Conservation (phyloP, 2,113 vertebrate species). For the Cathartes aura region DNA sequence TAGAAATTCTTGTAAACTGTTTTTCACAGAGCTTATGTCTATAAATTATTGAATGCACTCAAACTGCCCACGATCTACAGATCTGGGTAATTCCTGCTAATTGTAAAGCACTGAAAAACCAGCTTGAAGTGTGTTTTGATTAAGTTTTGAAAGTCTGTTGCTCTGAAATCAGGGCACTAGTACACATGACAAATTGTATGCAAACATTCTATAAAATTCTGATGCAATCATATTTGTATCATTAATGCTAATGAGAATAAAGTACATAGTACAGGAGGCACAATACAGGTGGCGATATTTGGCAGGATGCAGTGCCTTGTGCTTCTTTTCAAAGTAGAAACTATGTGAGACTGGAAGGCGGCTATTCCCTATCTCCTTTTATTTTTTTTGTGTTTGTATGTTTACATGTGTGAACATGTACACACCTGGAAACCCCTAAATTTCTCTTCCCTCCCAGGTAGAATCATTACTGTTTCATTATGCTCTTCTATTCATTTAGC, state of each 20-base stretch:
- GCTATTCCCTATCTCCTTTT: background rate
- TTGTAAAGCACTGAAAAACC: background rate
- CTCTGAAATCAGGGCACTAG: background rate
- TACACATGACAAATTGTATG: background rate
- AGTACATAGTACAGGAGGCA: background rate
- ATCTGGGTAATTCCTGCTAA: background rate
- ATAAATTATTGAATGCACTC: background rate
- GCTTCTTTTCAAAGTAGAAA: background rate
- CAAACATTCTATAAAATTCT: background rate
- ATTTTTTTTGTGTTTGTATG: background rate
- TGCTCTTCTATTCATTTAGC: background rate
- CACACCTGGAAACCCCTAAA: no score
- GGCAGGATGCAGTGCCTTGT: background rate
- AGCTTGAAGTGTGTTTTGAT: background rate
- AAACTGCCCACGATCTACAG: background rate
- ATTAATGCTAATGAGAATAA: background rate
- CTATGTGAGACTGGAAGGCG: background rate
- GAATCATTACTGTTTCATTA: background rate
- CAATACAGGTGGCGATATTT: background rate
- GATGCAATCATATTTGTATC: background rate
- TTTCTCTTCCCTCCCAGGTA: background rate
- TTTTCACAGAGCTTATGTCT: background rate
- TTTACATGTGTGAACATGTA: background rate
- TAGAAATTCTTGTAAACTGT: background rate
- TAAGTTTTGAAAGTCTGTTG: background rate